phyloP scores from a whole-genome alignment of 2,113 vertebrate species.

The Canis aureus region DNA sequence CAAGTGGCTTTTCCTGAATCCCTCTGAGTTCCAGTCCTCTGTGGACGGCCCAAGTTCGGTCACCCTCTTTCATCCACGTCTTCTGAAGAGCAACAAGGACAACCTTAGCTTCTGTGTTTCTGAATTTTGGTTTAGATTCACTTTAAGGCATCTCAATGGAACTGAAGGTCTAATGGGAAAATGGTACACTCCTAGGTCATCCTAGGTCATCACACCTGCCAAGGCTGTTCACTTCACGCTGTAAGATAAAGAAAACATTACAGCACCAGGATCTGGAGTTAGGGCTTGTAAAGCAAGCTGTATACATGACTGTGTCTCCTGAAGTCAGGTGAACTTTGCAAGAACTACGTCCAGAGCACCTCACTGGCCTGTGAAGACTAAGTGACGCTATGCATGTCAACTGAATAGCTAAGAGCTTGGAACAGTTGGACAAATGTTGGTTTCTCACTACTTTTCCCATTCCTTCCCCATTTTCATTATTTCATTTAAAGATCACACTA shows the following conservation, averaged over 20 bases:
- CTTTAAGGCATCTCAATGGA: not conserved
- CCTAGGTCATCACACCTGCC: slow-evolving; percentile 41
- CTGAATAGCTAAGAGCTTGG: not conserved
- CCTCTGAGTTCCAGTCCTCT: not conserved
- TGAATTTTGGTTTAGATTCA: not conserved
- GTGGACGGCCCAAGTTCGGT: not conserved
- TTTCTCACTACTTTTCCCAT: not conserved
- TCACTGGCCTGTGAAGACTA: not conserved
- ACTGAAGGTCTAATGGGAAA: not conserved
- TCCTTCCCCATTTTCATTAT: not conserved
- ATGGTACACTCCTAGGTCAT: not conserved
- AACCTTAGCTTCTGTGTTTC: not conserved
- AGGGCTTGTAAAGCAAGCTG: not conserved
- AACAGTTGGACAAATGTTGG: not conserved
- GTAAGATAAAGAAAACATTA: not conserved
- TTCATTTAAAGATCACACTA: not conserved
- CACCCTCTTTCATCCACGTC: not conserved
- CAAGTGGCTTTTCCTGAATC: not conserved
- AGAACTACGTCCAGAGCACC: not conserved
- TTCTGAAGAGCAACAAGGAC: not conserved
- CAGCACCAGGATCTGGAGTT: not conserved
- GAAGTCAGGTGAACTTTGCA: not conserved
- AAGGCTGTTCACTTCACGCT: not conserved
- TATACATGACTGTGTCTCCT: not conserved
- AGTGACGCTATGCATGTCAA: not conserved